A percentile compares a stretch with the other conserved stretches of the same genome.
phyloP scores from a whole-genome alignment of 35 echinoderm and acorn worm genomes.

The Patiria miniata region DNA sequence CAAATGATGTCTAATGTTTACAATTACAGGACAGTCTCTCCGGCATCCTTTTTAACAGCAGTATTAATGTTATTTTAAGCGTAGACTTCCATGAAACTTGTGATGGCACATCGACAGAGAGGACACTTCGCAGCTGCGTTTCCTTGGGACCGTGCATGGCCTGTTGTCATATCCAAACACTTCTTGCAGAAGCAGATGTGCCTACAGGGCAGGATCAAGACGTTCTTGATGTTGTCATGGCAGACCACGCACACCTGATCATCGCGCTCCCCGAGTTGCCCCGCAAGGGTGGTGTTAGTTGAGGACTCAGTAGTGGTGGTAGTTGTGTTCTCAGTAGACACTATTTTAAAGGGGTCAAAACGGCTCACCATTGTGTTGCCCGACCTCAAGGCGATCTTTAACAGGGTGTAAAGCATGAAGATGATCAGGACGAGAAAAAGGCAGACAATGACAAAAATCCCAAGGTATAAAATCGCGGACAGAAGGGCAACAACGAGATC shows the following conservation, averaged over 20 bases:
- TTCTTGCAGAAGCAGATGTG: slow-evolving; percentile 67
- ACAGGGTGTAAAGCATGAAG: not conserved
- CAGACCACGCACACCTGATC: slow-evolving; percentile 67
- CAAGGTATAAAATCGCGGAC: not conserved
- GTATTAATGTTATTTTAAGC: not conserved
- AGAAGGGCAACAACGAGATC: not conserved
- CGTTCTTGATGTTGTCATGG: slow-evolving; percentile 73
- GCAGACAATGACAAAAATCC: not conserved
- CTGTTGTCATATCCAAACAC: slow-evolving; percentile 51
- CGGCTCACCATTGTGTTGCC: not conserved
- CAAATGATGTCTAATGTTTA: too few species aligned
- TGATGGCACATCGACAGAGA: slow-evolving; percentile 56
- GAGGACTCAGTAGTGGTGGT: not conserved
- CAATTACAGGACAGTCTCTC: too few species aligned
- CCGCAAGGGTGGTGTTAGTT: not conserved
- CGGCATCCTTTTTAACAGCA: too few species aligned
- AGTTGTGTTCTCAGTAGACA: not conserved
- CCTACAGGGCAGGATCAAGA: slow-evolving; percentile 65
- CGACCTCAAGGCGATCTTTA: slow-evolving; percentile 26
- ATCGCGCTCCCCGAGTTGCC: slow-evolving; percentile 56
- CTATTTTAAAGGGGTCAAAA: not conserved
- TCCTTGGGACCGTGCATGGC: not conserved
- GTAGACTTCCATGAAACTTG: slow-evolving; percentile 59
- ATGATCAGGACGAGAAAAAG: not conserved
- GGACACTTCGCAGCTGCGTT: slow-evolving; percentile 58